phyloP scores from a whole-genome alignment of 2,113 vertebrate genomes.

The Antennarius striatus region DNA sequence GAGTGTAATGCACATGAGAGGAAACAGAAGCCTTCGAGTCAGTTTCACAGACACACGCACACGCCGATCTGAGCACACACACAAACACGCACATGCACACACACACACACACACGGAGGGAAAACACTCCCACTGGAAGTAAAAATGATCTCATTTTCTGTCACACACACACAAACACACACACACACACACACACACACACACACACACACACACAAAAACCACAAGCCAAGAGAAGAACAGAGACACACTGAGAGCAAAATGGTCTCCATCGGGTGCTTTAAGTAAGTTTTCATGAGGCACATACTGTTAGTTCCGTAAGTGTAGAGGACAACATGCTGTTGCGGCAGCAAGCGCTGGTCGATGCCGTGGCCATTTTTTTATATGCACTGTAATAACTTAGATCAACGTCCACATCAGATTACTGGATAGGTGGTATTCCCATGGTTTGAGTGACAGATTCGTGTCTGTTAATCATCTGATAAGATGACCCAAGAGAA shows the following conservation, averaged over 20 bases:
- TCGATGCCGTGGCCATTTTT: background rate
- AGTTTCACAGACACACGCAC: constrained; percentile 24
- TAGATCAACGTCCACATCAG: background rate
- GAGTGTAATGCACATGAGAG: constrained; percentile 63
- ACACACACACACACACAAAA: background rate
- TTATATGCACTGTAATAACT: background rate
- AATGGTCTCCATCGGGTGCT: constrained; percentile 16
- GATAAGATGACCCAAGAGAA: constrained; percentile 24
- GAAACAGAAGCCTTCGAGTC: constrained; percentile 59
- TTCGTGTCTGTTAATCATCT: constrained; percentile 40
- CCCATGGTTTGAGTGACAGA: background rate
- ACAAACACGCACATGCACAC: constrained; percentile 23
- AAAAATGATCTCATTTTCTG: constrained; percentile 23
- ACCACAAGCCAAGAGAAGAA: constrained; percentile 20
- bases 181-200: background rate
- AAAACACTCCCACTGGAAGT: constrained; percentile 32
- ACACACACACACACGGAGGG: constrained; percentile 24
- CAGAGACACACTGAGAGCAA: constrained; percentile 7
- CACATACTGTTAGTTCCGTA: background rate
- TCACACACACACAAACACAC: background rate
- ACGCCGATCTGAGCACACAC: background rate
- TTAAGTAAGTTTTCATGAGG: constrained; percentile 1
- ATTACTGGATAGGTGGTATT: background rate
- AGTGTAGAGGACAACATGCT: too few relatives aligned
- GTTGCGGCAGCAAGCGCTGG: background rate